These are phyloP conservation scores for Limnephilus lunatus DNA, from an alignment of 2,888 invertebrate genomes.

Conservation along the genomic window DNA sequence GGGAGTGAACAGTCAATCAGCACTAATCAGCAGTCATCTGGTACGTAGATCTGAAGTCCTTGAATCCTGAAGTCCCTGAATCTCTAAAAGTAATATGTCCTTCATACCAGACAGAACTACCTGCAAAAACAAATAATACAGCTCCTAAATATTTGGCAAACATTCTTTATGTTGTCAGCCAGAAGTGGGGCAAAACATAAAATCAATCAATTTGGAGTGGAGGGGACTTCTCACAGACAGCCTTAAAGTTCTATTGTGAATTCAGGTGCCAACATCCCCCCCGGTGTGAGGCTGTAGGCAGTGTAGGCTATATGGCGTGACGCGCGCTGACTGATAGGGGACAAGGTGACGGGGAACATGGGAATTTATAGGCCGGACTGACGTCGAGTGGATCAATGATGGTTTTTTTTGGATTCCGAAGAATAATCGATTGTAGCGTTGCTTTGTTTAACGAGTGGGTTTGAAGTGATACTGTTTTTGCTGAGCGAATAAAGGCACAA, in stretches of 20 bases:
- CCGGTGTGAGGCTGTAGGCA: background rate
- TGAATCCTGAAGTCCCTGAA: background rate
- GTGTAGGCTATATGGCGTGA: background rate
- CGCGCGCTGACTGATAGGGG: background rate
- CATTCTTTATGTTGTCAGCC: background rate
- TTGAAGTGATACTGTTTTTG: background rate
- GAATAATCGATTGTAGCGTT: background rate
- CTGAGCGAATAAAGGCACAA: no score
- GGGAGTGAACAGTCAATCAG: background rate
- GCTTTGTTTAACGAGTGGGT: background rate
- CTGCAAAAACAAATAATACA: background rate
- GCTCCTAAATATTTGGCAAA: constrained; percentile 31
- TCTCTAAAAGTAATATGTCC: background rate
- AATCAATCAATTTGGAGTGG: constrained; percentile 26
- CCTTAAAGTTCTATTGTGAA: background rate
- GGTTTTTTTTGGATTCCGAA: background rate
- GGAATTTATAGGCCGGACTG: background rate
- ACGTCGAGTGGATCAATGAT: constrained; percentile 8
- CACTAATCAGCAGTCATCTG: background rate
- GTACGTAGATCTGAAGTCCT: no score
- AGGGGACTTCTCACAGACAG: background rate
- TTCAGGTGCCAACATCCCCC: constrained; percentile 27
- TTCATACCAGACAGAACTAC: background rate
- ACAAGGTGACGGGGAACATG: background rate
- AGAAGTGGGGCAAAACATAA: constrained; percentile 13